Base-by-base conservation (phyloP, 2,888 invertebrate genomes). In the Rotaria macrura region DNA sequence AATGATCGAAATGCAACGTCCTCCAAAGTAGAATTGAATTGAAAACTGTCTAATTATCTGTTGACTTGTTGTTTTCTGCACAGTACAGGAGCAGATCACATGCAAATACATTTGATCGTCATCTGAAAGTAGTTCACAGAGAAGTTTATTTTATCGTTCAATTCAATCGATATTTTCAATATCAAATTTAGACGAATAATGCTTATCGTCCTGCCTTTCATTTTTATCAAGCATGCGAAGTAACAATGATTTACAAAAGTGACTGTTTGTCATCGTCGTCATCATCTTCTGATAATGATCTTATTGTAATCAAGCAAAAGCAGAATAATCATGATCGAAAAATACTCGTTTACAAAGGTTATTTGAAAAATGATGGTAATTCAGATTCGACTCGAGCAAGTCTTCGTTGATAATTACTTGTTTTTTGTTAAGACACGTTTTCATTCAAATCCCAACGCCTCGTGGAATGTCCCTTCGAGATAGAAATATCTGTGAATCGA, bases 381-480 rank as follows among this genome's bases (percentile, higher is more conserved):
- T 34, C 25, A 43, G 47, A 47, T 25, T 1, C 4, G 5, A 9
- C 3, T 52, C 5, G 20, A 5, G 6, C 9, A 14, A 47, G 14
- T 3, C 47, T 47, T 47, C 1, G 1, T 84, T 47, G 52, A 55
- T 40, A 47, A 25, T 43, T 17, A 79, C 55, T 57, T 85, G 23
- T 43, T 72, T 84, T 38, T 47, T 54, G 88, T 89, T 29, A 88
- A 91, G 91, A 88, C 85, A 88, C 88, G n/a, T 90, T 91, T 87
- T 89, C 89, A 25, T 91, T 91, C 87, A 88, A 88, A 40, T 91
- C 91, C 2, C 89, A 90, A 85, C 90, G 91, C 85, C 91, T 91
- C 87, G 88, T 89, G 65, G 90, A 90, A 74, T 91, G 89, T 88
- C 91, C 91, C n/a, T 91, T 91, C 88, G 90, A 91, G 86, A 87